phyloP scores from a whole-genome alignment of 2,113 vertebrate genomes.

The Apodemus speciosus region DNA sequence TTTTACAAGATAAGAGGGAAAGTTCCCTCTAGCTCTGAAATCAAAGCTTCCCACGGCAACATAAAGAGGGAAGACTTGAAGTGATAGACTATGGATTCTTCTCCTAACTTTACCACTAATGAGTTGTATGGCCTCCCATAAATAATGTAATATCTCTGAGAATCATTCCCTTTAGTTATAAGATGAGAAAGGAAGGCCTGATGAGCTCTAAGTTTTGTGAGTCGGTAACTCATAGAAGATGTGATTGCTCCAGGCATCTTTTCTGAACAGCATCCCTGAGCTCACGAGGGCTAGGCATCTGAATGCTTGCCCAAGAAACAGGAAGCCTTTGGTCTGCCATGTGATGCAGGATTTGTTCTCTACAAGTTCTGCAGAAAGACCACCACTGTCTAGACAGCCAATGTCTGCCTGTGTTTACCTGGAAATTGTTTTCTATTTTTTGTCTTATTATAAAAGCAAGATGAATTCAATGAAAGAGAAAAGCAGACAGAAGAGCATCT shows the following conservation, averaged over 20 bases:
- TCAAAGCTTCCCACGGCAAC: neutral
- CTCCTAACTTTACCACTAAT: neutral
- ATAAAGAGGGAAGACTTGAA: neutral
- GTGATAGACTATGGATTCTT: neutral
- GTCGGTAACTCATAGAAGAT: neutral
- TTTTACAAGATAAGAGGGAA: neutral
- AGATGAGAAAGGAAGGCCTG: neutral
- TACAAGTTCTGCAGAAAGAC: neutral
- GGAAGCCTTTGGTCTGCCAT: neutral
- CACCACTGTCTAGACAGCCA: neutral
- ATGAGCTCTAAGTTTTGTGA: neutral
- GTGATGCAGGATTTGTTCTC: neutral
- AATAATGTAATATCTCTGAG: slow-evolving; percentile 6
- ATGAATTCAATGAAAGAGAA: slow-evolving; percentile 31
- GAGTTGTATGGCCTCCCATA: neutral
- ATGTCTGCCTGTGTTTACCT: neutral
- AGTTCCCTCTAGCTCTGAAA: neutral
- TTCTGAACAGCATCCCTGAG: neutral
- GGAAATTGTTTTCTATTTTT: slow-evolving; percentile 45
- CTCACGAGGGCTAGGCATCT: neutral
- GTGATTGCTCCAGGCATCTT: neutral
- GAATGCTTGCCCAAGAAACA: neutral
- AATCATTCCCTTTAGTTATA: neutral
- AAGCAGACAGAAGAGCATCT: neutral
- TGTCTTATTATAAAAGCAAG: slow-evolving; percentile 30